These are phyloP conservation scores for Limnephilus lunatus DNA, from an alignment of 2,888 invertebrate species.

Conservation along the genomic window DNA sequence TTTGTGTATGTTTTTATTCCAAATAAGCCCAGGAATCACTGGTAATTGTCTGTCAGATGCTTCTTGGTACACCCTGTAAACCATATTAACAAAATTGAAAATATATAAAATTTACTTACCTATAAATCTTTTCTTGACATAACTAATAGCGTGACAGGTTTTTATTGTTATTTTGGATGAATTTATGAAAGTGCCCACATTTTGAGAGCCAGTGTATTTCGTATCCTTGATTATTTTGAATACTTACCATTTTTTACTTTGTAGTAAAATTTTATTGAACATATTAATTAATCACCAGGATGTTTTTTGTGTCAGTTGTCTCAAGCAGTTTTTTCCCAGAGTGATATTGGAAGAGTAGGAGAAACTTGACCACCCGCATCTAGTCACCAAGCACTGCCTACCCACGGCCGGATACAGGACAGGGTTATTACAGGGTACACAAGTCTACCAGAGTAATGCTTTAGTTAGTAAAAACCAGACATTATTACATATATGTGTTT, in stretches of 20 bases:
- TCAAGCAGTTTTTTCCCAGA: not conserved
- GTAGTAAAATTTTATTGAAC: not conserved
- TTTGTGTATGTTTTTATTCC: too few relatives aligned
- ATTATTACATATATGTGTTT: not conserved
- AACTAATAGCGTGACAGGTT: not conserved
- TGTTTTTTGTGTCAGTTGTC: not conserved
- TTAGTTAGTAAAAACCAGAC: not conserved
- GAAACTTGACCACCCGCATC: not conserved
- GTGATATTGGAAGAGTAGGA: not conserved
- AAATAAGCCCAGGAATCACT: too few relatives aligned
- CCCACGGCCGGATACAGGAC: not conserved
- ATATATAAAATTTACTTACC: not conserved
- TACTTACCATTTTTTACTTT: not conserved
- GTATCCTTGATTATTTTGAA: not conserved
- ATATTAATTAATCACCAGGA: not conserved
- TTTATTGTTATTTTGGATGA: not conserved
- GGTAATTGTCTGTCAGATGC: too few relatives aligned
- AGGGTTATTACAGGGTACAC: not conserved
- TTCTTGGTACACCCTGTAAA: not conserved
- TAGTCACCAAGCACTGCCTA: slow-evolving; percentile 2
- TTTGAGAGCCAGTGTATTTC: not conserved
- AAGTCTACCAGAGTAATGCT: not conserved
- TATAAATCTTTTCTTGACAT: not conserved
- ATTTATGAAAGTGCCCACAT: not conserved
- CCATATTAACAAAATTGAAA: not conserved